Evolutionary conservation across 2,797 vertebrate genomes (phyloP).

Genomic region (Acanthurus leucopareius): DNA sequence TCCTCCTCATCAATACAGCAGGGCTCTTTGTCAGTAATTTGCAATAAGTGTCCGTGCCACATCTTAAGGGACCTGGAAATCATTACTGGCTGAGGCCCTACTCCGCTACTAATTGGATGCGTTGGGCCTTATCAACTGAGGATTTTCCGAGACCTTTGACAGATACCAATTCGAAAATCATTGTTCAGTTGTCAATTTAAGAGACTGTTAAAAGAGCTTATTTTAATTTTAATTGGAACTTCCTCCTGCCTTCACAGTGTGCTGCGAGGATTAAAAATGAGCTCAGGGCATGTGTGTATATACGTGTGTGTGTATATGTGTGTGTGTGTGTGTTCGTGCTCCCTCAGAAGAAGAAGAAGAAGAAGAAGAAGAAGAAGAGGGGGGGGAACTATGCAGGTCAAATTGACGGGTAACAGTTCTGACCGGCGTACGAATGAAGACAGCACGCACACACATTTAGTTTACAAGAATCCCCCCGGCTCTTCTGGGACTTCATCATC

Average conservation of each 20-base stretch:
- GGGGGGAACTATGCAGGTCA: conserved; percentile 84
- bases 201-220: conserved; percentile 98
- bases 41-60: conserved; percentile 96
- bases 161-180: conserved; percentile 99
- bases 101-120: conserved; percentile 98
- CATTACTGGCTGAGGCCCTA: conserved; percentile 96
- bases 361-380: conserved; percentile 61
- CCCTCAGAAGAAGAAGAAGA: conserved; percentile 58
- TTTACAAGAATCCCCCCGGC: conserved; percentile 81
- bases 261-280: conserved; percentile 77
- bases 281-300: conserved; percentile 53
- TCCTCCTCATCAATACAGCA: conserved; percentile 94
- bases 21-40: conserved; percentile 99
- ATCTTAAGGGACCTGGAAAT: conserved; percentile 95
- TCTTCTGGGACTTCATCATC: conserved; percentile 87
- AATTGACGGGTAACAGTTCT: conserved; percentile 78
- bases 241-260: conserved; percentile 86
- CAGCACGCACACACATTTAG: conserved; percentile 76
- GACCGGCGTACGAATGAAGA: conserved; percentile 81
- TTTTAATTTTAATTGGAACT: conserved; percentile 98
- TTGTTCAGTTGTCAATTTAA: conserved; percentile 99
- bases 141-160: conserved; percentile 99
- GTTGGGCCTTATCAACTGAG: conserved; percentile 99
- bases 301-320: conserved; percentile 40
- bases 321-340: conserved; percentile 36